These are phyloP conservation scores for Gallinago paraguaiae DNA, from an alignment of 2,113 vertebrate species.

Conservation along the genomic window DNA sequence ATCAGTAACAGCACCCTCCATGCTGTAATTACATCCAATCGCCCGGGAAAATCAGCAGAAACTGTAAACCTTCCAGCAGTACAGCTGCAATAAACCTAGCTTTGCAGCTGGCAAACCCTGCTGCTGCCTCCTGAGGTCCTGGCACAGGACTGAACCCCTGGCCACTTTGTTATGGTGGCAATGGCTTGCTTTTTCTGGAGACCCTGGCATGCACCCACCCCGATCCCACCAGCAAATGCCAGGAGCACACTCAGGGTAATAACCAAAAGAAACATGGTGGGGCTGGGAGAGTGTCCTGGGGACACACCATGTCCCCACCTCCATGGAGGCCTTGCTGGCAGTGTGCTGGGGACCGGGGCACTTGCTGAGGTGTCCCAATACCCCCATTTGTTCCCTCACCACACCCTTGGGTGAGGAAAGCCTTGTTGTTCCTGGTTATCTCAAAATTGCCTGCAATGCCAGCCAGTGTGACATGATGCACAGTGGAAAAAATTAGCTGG, in stretches of 20 bases:
- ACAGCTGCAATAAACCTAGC: rapidly evolving
- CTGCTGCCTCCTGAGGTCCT: not conserved
- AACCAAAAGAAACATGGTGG: not conserved
- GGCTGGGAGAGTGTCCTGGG: not conserved
- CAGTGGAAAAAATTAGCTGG: not conserved
- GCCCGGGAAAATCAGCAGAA: not conserved
- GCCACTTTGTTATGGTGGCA: rapidly evolving
- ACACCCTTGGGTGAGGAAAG: not conserved
- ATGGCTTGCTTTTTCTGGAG: not conserved
- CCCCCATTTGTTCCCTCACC: not conserved
- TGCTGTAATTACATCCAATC: not conserved
- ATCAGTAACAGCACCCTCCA: not conserved
- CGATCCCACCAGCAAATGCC: not conserved
- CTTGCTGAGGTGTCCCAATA: not conserved
- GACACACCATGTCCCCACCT: not conserved
- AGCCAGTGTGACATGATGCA: not conserved
- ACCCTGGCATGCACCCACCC: not conserved
- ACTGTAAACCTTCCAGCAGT: not conserved
- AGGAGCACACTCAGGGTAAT: not conserved
- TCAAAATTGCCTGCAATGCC: not conserved
- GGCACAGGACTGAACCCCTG: rapidly evolving
- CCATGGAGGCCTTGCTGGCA: not conserved
- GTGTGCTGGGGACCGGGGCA: not conserved
- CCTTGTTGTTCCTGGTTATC: not conserved
- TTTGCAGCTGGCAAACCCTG: rapidly evolving